Evolutionary conservation across 2,888 invertebrate genomes (phyloP).

Genomic region (Drosophila colorata): DNA sequence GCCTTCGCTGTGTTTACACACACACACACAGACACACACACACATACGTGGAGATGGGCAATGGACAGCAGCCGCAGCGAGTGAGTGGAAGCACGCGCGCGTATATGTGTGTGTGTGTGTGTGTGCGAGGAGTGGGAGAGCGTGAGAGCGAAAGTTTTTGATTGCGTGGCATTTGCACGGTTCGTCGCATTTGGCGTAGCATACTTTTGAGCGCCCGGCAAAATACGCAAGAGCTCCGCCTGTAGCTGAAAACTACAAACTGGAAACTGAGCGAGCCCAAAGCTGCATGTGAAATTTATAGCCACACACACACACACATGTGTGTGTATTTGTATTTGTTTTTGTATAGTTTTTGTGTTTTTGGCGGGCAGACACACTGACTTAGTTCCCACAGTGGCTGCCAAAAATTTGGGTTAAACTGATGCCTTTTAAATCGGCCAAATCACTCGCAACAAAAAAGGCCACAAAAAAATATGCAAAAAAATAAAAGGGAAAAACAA

Average conservation of each 20-base stretch:
- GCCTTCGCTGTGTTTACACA: constrained; percentile 30
- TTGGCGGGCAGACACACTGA: constrained; percentile 64
- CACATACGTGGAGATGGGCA: constrained; percentile 30
- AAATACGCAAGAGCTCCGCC: constrained; percentile 6
- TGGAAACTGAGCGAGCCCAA: constrained; percentile 26
- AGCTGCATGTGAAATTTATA: constrained; percentile 74
- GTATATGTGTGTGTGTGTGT: background rate
- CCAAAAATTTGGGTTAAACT: constrained; percentile 67
- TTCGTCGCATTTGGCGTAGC: constrained; percentile 69
- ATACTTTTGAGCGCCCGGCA: constrained; percentile 50
- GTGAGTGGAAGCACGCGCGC: background rate
- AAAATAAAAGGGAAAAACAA: constrained; percentile 15
- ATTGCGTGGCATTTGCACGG: constrained; percentile 72
- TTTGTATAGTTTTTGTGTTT: constrained; percentile 28
- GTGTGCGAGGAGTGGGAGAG: constrained; percentile 7
- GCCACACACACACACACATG: constrained; percentile 27
- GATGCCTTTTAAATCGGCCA: constrained; percentile 50
- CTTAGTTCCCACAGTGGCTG: constrained; percentile 70
- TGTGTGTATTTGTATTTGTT: constrained; percentile 2
- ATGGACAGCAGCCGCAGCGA: constrained; percentile 34
- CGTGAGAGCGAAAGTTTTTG: constrained; percentile 51
- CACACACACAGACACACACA: constrained; percentile 13
- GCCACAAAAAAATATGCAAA: constrained; percentile 6
- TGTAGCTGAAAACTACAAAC: constrained; percentile 20
- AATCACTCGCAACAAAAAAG: constrained; percentile 7